Evolutionary conservation across 2,888 invertebrate species (phyloP), one percentile per base, ranked within the genome.

Genomic region (Ectemnius lituratus): DNA sequence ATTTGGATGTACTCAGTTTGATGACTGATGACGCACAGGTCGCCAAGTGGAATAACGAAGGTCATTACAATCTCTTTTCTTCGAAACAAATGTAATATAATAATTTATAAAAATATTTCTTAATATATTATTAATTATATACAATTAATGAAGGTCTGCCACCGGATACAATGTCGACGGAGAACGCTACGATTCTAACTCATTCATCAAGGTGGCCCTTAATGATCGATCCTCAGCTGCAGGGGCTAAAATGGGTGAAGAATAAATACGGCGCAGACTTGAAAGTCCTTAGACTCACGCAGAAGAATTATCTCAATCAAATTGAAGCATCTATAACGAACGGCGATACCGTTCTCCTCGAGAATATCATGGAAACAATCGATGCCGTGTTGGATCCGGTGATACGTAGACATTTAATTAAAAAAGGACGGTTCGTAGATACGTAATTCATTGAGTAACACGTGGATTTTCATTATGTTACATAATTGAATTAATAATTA

Each of bases 211-310:
- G 98, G 28, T 98, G 98, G 97, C 98, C 98, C 0, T 92, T 98
- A 18, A 97, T 98, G 94, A 98, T 98, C 81, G 98, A 98, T 92
- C 98, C 98, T 0, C 98, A 98, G 90, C 86, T 94, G 92, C 97
- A 97, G 93, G 97, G 97, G 18, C 94, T 98, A 66, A 98, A 98
- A 91, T 98, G 98, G 98, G 97, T 99, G 76, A 98, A 97, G 91
- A 95, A 93, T n/a, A 95, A 94, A 86, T 98, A 95, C 90, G 96
- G 96, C 0, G 93, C 94, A 0, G 90, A 92, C 0, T 91, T 98
- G 59, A 93, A 94, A 64, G 94, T 96, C 3, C 92, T 97, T 13
- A 93, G 97, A 46, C 92, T 97, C 47, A 96, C 96, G 0, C 95
- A 95, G 88, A 95, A 94, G 78, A 96, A 95, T 85, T 98, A 97